These are phyloP conservation scores for Pemphredon lugubris DNA, from an alignment of 2,888 invertebrate species.

Conservation along the genomic window DNA sequence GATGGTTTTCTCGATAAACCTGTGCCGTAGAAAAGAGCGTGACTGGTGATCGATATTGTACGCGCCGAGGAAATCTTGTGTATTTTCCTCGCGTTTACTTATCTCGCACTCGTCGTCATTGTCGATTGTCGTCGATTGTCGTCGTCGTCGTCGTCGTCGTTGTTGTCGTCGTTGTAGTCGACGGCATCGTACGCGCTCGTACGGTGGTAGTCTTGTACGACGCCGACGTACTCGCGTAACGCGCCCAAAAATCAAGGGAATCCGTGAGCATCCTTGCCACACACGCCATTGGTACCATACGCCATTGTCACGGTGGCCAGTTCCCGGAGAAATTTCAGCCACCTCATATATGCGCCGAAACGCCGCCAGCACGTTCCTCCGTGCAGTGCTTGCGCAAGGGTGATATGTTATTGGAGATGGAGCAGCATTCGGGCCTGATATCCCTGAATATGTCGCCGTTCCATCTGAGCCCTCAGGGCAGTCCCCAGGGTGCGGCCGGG, in stretches of 20 bases:
- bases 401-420: slow-evolving; percentile 92
- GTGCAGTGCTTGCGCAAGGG: slow-evolving; percentile 65
- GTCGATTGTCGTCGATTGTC: too few species aligned
- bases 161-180: slow-evolving; percentile 7
- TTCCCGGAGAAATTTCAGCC: slow-evolving; percentile 17
- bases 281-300: slow-evolving; percentile 7
- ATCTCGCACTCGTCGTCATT: slow-evolving; percentile 17
- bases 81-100: slow-evolving; percentile 19
- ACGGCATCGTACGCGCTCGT: slow-evolving; percentile 18
- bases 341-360: slow-evolving; percentile 65
- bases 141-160: slow-evolving; percentile 28
- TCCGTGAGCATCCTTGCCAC: slow-evolving; percentile 19
- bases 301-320: slow-evolving; percentile 19
- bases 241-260: slow-evolving; percentile 14
- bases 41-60: slow-evolving; percentile 59
- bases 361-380: slow-evolving; percentile 59
- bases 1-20: slow-evolving; percentile 48
- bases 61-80: slow-evolving; percentile 48
- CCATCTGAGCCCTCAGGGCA: slow-evolving; percentile 89
- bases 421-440: slow-evolving; percentile 91
- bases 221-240: slow-evolving; percentile 7
- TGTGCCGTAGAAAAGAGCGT: slow-evolving; percentile 57
- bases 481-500: slow-evolving; percentile 82
- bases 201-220: slow-evolving; percentile 21
- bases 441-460: slow-evolving; percentile 95